Evolutionary conservation across 1,140 invertebrate species (phyloP).

Genomic region (Hycleus cichorii): DNA sequence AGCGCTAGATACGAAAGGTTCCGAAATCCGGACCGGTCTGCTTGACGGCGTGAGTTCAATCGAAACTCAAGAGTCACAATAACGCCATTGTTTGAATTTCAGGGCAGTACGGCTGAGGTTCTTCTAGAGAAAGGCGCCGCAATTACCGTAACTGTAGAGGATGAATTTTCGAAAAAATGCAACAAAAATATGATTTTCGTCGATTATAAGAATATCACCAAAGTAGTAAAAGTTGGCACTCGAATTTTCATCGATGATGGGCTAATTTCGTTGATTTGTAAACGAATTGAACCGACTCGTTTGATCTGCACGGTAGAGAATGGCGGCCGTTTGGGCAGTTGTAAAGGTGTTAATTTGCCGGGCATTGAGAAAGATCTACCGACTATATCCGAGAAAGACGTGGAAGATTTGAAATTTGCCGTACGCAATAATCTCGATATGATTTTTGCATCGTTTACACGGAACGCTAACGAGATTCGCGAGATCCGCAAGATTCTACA

Average conservation of each 20-base stretch:
- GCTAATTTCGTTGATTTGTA: slow-evolving; percentile 89
- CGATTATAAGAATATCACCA: slow-evolving; percentile 92
- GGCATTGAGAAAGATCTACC: slow-evolving; percentile 92
- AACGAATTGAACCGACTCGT: slow-evolving; percentile 47
- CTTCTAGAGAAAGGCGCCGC: slow-evolving; percentile 78
- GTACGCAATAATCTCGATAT: slow-evolving; percentile 95
- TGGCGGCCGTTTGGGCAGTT: slow-evolving; percentile 90
- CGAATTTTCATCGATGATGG: slow-evolving; percentile 95
- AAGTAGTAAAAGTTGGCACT: slow-evolving; percentile 83
- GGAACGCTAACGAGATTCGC: slow-evolving; percentile 79
- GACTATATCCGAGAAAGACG: slow-evolving; percentile 97
- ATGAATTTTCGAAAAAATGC: slow-evolving; percentile 73
- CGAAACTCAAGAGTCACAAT: background rate
- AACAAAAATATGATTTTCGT: slow-evolving; percentile 68
- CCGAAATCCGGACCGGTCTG: slow-evolving; percentile 93
- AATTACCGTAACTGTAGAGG: slow-evolving; percentile 85
- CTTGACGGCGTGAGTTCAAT: slow-evolving; percentile 68
- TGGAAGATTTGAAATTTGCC: slow-evolving; percentile 87
- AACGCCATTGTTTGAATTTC: slow-evolving; percentile 1
- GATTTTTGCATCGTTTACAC: slow-evolving; percentile 98
- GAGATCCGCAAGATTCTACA: slow-evolving; percentile 88
- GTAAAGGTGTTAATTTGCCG: slow-evolving; percentile 59
- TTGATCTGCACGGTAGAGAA: slow-evolving; percentile 86
- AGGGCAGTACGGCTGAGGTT: slow-evolving; percentile 86
- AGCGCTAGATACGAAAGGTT: slow-evolving; percentile 94